Evolutionary conservation across 1,140 invertebrate genomes (phyloP), one percentile per base, ranked within the genome.

Genomic region (Platyscapa corneri): DNA sequence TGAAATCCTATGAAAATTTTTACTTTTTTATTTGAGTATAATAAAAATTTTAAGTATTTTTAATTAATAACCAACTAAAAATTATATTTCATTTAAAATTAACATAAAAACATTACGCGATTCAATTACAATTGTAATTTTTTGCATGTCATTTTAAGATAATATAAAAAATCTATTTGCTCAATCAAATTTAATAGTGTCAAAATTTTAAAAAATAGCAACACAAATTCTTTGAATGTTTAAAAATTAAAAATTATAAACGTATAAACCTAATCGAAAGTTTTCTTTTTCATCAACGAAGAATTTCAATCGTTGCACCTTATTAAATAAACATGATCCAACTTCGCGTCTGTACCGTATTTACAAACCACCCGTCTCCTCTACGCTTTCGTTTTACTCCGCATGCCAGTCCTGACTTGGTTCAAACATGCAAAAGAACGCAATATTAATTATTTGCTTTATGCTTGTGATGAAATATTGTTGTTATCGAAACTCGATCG

Each of bases 361-460:
- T 46, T 46, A 42, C 70, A n/a, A 42, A 74, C 10, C 37, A 42
- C 27, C 42, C 37, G 39, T 42, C 37, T 74, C 42, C 70, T 42
- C 39, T n/a, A n/a, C 39, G 5, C 37, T 12, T 74, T 74, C 27
- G 70, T 42, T 74, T 42, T 2, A 42, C n/a, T 32, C 18, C 6
- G 16, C 3, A 42, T 27, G 14, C 20, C 6, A 42, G 37, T 74
- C 14, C 20, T 39, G 27, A 74, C 20, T 42, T 74, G 37, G 70
- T n/a, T 74, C 70, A 42, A 39, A 18, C 42, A 34, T 77, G 39
- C 34, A 37, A 78, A 78, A 39, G 79, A 78, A 75, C 72, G 79
- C 56, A 53, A 77, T 65, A 85, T 82, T 85, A 82, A 82, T 85
- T 85, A 76, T 82, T 53, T 60, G 46, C 79, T 76, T 76, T 39